Percentiles rank a stretch among this genome's conserved stretches.
phyloP scores from a whole-genome alignment of 2,888 invertebrate genomes.

The Rotaria macrura region DNA sequence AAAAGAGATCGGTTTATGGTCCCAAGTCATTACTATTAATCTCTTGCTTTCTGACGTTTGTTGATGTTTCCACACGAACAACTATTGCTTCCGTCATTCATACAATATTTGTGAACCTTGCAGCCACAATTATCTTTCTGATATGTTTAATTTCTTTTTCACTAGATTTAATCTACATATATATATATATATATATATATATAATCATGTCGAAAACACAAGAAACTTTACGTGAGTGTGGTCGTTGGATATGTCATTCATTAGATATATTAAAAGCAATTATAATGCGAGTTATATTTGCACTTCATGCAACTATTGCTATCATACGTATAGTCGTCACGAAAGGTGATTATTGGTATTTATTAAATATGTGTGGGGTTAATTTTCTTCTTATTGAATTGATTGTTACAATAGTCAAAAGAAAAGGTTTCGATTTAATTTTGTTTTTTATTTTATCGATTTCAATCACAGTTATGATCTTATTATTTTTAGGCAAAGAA shows the following conservation, averaged over 20 bases:
- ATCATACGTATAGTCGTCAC: conserved; percentile 27
- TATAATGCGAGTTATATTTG: conserved; percentile 29
- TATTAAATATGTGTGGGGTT: conserved; percentile 30
- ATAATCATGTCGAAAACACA: background rate
- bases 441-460: background rate
- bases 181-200: no score
- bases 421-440: conserved; percentile 21
- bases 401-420: conserved; percentile 27
- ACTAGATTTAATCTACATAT: no score
- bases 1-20: no score
- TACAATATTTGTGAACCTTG: no score
- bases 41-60: no score
- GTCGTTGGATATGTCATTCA: conserved; percentile 27
- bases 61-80: no score
- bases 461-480: no score
- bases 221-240: conserved; percentile 21
- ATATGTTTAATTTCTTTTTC: no score
- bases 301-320: conserved; percentile 28
- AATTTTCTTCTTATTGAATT: conserved; percentile 31
- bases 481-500: conserved; percentile 21
- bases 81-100: no score
- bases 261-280: conserved; percentile 32
- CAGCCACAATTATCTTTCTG: no score
- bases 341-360: conserved; percentile 33
- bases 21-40: no score